A percentile compares a stretch with the other conserved stretches of the same genome.
Evolutionary conservation across 2,888 invertebrate species (phyloP).

Genomic region (Ceramica pisi): DNA sequence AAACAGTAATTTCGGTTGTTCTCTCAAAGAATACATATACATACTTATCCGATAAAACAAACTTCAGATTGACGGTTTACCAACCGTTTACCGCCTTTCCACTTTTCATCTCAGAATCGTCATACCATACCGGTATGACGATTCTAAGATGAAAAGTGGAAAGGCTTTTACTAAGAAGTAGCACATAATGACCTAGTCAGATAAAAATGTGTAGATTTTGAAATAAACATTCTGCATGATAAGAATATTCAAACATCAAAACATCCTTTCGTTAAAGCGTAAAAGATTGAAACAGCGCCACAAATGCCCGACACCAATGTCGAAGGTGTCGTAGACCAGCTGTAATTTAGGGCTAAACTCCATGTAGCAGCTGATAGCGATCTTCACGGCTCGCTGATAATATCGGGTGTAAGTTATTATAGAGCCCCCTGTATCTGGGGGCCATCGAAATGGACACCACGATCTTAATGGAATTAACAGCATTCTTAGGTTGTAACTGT

Average conservation of each 20-base stretch:
- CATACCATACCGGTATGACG: background rate
- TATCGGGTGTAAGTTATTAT: conserved; percentile 52
- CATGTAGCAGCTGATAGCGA: conserved; percentile 52
- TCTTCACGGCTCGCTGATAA: conserved; percentile 60
- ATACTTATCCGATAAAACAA: background rate
- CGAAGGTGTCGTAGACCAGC: conserved; percentile 29
- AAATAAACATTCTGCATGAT: background rate
- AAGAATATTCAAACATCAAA: background rate
- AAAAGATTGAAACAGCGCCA: conserved; percentile 20
- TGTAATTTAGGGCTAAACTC: conserved; percentile 35
- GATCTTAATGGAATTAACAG: conserved; percentile 52
- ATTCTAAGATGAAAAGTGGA: background rate
- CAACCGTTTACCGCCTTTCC: too few relatives aligned
- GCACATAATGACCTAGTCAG: background rate
- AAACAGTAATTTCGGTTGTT: too few relatives aligned
- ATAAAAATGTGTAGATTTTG: background rate
- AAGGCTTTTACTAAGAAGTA: background rate
- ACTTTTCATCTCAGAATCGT: too few relatives aligned
- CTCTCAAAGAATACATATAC: background rate
- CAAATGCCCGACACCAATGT: conserved; percentile 14
- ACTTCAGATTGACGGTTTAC: background rate
- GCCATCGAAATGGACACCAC: conserved; percentile 55
- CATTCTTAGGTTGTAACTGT: conserved; percentile 34
- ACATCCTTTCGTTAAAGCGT: background rate
- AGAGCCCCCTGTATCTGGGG: conserved; percentile 29